Evolutionary conservation across 2,888 invertebrate genomes (phyloP), one percentile per base, ranked within the genome.

Genomic region (Fragum sueziense): DNA sequence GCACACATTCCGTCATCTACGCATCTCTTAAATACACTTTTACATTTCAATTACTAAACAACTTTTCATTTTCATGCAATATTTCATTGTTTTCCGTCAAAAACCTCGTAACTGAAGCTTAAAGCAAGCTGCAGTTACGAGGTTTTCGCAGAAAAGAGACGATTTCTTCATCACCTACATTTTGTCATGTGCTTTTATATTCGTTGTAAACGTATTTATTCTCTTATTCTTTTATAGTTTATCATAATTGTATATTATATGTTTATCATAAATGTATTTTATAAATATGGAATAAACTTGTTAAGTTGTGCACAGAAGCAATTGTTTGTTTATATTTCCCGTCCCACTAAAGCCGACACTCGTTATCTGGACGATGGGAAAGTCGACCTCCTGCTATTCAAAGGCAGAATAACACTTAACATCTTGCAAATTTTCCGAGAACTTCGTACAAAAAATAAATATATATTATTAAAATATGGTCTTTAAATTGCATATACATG

Each of bases 161-260:
- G n/a, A n/a, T n/a, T n/a, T n/a, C n/a, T n/a, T n/a, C n/a, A n/a
- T n/a, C n/a, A n/a, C n/a, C 52, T 20, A 22, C 52, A 52, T 61
- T 31, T 54, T n/a, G 25, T 2, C 3, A 65, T 65, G 65, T 65
- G 65, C 65, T 65, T 34, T 34, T 65, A 27, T 41, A 65, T 41
- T n/a, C 34, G 37, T 37, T 65, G 41, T 65, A 65, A 37, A 65
- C 41, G 41, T 65, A 65, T 65, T 65, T 65, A 65, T 65, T 65
- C 65, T 41, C 41, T 14, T 14, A 47, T 47, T 47, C n/a, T 29
- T 61, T 31, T 22, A 65, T 33, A 33, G 33, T 65, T 14, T 65
- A 65, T 65, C 37, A 41, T 27, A 22, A 27, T 14, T 65, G 65
- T 65, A 65, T 37, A 9, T n/a, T n/a, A n/a, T n/a, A n/a, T n/a